Percentiles rank a stretch among this genome's conserved stretches.
These are phyloP conservation scores for Eilema sororculum DNA, from an alignment of 2,888 invertebrate genomes.

Conservation along the genomic window DNA sequence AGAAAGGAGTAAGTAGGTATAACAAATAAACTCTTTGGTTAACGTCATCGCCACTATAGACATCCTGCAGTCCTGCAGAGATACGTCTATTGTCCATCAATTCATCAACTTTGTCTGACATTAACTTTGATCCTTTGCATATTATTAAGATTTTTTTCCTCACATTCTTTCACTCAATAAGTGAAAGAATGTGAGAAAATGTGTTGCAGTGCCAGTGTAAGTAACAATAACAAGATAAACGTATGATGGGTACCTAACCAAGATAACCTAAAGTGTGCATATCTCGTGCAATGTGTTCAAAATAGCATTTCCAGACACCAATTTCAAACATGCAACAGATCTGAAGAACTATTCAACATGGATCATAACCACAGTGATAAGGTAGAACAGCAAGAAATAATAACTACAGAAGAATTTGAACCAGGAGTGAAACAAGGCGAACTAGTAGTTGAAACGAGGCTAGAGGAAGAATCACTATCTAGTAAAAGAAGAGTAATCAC, in stretches of 20 bases:
- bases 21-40: too few relatives aligned
- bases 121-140: neutral
- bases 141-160: neutral
- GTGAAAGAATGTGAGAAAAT: slow-evolving; percentile 6
- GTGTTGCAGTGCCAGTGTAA: neutral
- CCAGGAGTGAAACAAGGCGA: neutral
- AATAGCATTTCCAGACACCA: neutral
- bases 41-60: too few relatives aligned
- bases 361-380: neutral
- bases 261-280: neutral
- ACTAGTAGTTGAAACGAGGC: neutral
- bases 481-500: neutral
- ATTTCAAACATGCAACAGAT: neutral
- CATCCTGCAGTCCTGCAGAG: too few relatives aligned
- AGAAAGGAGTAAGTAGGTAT: too few relatives aligned
- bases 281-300: neutral
- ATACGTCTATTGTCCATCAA: too few relatives aligned
- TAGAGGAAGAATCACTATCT: neutral
- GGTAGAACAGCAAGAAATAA: neutral
- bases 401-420: neutral
- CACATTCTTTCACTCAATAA: neutral
- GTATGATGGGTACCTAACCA: slow-evolving; percentile 2
- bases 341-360: neutral
- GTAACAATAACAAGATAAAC: neutral
- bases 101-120: too few relatives aligned